Base-by-base conservation (phyloP, 2,113 vertebrate genomes). In the Pyrgilauda ruficollis region DNA sequence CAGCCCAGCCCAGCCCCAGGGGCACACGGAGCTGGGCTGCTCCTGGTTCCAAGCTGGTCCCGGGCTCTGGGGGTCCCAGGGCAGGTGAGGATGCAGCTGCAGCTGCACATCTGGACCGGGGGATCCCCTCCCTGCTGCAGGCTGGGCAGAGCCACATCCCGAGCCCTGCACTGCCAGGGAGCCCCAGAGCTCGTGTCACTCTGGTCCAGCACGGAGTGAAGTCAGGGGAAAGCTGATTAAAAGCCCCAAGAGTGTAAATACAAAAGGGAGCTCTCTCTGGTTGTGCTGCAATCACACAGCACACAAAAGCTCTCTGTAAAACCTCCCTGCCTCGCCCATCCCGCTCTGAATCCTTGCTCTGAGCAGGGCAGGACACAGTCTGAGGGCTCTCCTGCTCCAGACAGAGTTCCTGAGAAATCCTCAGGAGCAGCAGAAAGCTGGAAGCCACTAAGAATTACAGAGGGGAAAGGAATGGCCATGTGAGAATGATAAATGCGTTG, bases 381-480 rank as follows among this genome's bases (percentile, higher is more conserved):
- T 22, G 44, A 46, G 33, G 4, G 77, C 39, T 52, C 73, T 18
- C 31, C 77, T 72, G 61, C 2, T 47, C 53, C 81, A 70, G 6
- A 59, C 21, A 50, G 72, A 76, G 37, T 3, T 67, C 89, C 80
- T 41, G 35, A 82, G 80, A 44, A 44, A 64, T 11, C 31, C 80
- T 84, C 76, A 55, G 55, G 56, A 66, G 50, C 46, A 77, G 55
- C 73, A 79, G 76, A 78, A 72, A 56, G 24, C 16, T 78, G 39
- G 49, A 39, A 85, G 33, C 35, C 89, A 67, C 84, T 16, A 15
- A 41, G 62, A 62, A 50, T 0, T 43, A 59, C 85, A 41, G 78
- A 67, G 67, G 50, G 82, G 91, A 69, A 83, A 93, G 84, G 70
- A 95, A 91, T 74, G 93, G 69, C 93, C 87, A 19, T n/a, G 72